Base-by-base conservation (phyloP, 1,140 invertebrate genomes). In the Ephestia elutella region DNA sequence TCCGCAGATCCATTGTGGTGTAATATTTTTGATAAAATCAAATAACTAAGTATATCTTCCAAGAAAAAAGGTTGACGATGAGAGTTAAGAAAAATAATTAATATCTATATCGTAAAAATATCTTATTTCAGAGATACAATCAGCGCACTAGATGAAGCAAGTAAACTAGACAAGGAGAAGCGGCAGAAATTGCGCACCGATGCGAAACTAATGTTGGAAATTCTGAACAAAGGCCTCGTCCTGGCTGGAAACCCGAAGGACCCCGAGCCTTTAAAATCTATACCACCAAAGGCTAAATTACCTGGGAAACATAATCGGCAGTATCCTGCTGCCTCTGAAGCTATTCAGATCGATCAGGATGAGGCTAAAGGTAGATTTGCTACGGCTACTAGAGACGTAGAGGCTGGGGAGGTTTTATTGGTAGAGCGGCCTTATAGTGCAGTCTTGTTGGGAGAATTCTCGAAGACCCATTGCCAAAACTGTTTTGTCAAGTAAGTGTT, bases 361-460 rank as follows among this genome's bases (percentile, higher is more conserved):
- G 85, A 89, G 30, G 19, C 44, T 3, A 79, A 71, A 70, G 89
- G 89, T 20, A 80, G 89, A 73, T 93, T 91, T 70, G 93, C 92
- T 0, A 86, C 91, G 18, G 94, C 94, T 0, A 89, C 89, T 0
- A 89, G 88, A 59, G 87, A 94, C 67, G 92, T 95, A 11, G 68
- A 87, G 30, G 91, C 92, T 4, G 93, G 94, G 1, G 92, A 94
- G 70, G 89, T 93, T 51, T 68, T 97, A 21, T 81, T 93, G 0
- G 81, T 93, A 2, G 96, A 98, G 74, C 91, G 92, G 71, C 92
- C 96, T 2, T 93, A 93, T 70, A 92, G 93, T 58, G 90, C 93
- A 0, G 93, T 94, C 3, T 81, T 97, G 1, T 82, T 97, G n/a
- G 90, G 90, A 17, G 92, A 95, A 70, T 93, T 91, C 71, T 86